Percentiles rank a stretch among this genome's conserved stretches.
Conservation (phyloP, 2,113 vertebrate species). For the Limanda limanda region DNA sequence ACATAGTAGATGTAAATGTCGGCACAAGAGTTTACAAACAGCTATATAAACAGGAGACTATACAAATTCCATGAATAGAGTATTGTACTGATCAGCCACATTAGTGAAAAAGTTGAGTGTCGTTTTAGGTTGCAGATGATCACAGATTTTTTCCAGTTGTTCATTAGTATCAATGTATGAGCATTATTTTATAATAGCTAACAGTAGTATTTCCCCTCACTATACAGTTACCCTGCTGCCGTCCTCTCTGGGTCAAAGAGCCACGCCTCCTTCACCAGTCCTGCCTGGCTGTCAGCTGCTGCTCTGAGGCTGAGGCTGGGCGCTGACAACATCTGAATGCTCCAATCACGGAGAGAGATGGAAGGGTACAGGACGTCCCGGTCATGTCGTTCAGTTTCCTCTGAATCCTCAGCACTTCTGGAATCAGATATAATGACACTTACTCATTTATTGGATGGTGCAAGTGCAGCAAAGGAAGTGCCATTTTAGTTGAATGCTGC, state of each 20-base stretch:
- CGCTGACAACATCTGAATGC: slow-evolving; percentile 73
- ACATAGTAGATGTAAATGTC: too few species aligned
- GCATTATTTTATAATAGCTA: too few species aligned
- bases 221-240: slow-evolving; percentile 46
- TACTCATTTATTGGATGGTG: background rate
- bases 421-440: background rate
- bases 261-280: slow-evolving; percentile 72
- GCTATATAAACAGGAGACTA: too few species aligned
- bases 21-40: too few species aligned
- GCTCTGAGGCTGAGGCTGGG: slow-evolving; percentile 57
- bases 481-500: too few species aligned
- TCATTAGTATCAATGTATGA: too few species aligned
- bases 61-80: too few species aligned
- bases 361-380: slow-evolving; percentile 75
- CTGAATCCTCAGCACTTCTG: slow-evolving; percentile 49
- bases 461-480: background rate
- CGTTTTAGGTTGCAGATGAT: too few species aligned
- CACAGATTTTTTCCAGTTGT: background rate
- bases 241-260: slow-evolving; percentile 63
- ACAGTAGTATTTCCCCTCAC: too few species aligned
- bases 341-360: slow-evolving; percentile 77
- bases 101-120: too few species aligned
- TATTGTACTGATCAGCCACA: too few species aligned
- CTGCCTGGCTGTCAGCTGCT: slow-evolving; percentile 42
- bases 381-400: slow-evolving; percentile 49